These are phyloP conservation scores for Drosophila ezoana DNA, from an alignment of 2,888 invertebrate species.

Conservation along the genomic window DNA sequence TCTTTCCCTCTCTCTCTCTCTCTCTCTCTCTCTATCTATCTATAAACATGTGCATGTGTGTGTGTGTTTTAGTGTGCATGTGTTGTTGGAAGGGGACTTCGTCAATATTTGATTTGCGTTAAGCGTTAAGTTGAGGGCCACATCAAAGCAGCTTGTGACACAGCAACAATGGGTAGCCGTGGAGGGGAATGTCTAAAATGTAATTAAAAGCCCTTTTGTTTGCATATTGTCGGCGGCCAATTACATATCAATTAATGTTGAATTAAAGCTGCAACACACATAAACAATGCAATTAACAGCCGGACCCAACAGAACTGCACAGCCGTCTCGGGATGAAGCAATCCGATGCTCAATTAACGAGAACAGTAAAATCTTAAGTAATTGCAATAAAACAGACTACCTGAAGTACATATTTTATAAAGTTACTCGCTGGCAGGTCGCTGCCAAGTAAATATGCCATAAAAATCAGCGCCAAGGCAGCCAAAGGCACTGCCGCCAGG, in stretches of 20 bases:
- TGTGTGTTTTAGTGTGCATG: slow-evolving; percentile 16
- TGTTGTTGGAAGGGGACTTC: slow-evolving; percentile 26
- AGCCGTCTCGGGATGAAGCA: slow-evolving; percentile 34
- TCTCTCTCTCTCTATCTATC: not conserved
- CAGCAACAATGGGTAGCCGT: slow-evolving; percentile 1
- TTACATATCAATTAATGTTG: slow-evolving; percentile 79
- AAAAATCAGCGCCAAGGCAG: slow-evolving; percentile 77
- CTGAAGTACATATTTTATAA: slow-evolving; percentile 78
- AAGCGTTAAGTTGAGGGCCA: slow-evolving; percentile 55
- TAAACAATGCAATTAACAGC: slow-evolving; percentile 67
- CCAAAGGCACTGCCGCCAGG: slow-evolving; percentile 52
- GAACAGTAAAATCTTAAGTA: slow-evolving; percentile 79
- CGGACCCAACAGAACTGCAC: not conserved
- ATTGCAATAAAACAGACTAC: slow-evolving; percentile 81
- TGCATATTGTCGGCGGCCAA: slow-evolving; percentile 59
- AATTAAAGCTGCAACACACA: slow-evolving; percentile 61
- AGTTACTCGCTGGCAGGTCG: slow-evolving; percentile 51
- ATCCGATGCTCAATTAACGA: slow-evolving; percentile 78
- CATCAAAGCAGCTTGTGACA: slow-evolving; percentile 68
- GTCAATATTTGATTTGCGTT: slow-evolving; percentile 79
- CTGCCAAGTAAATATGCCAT: slow-evolving; percentile 74
- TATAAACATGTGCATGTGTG: slow-evolving; percentile 2
- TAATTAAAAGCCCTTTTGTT: slow-evolving; percentile 72
- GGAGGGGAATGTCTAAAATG: slow-evolving; percentile 52
- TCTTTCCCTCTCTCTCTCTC: slow-evolving; percentile 7